Percentiles rank a stretch among this genome's conserved stretches.
phyloP scores from a whole-genome alignment of 2,113 vertebrate genomes.

The Oryzias woworae region DNA sequence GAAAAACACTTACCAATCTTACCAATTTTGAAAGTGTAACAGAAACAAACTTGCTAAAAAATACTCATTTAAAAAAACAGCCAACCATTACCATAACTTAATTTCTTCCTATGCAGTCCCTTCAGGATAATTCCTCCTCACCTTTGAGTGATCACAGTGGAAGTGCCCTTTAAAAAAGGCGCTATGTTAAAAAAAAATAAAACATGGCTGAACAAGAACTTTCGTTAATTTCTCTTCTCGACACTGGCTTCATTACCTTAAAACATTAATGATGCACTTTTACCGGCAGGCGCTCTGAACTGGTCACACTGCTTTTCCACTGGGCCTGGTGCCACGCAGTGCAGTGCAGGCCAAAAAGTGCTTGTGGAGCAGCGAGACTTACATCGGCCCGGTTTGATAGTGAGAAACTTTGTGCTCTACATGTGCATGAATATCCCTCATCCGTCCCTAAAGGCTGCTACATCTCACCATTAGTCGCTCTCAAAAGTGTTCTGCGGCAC shows the following conservation, averaged over 20 bases:
- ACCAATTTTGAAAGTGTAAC: conserved; percentile 37
- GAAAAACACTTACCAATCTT: conserved; percentile 8
- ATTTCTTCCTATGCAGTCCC: conserved; percentile 45
- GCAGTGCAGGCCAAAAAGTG: conserved; percentile 85
- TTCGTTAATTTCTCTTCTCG: conserved; percentile 91
- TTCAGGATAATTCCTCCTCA: conserved; percentile 59
- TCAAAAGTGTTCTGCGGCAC: conserved; percentile 79
- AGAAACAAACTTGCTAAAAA: conserved; percentile 31
- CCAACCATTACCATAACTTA: conserved; percentile 48
- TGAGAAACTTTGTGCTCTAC: conserved; percentile 75
- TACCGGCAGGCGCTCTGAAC: conserved; percentile 90
- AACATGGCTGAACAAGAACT: conserved; percentile 89
- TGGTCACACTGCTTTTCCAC: conserved; percentile 89
- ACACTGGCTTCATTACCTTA: conserved; percentile 92
- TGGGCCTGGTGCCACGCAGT: conserved; percentile 87
- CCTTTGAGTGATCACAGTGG: conserved; percentile 86
- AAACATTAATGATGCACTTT: conserved; percentile 92
- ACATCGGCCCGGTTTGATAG: conserved; percentile 80
- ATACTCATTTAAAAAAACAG: conserved; percentile 44
- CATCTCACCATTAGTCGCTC: conserved; percentile 91
- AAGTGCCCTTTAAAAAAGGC: conserved; percentile 81
- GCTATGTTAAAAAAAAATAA: conserved; percentile 69
- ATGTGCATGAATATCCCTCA: conserved; percentile 75
- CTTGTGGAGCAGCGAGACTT: conserved; percentile 54
- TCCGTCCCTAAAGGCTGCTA: conserved; percentile 92